Conservation (phyloP, 1,140 invertebrate genomes). For the Aphelinus atriplicis region DNA sequence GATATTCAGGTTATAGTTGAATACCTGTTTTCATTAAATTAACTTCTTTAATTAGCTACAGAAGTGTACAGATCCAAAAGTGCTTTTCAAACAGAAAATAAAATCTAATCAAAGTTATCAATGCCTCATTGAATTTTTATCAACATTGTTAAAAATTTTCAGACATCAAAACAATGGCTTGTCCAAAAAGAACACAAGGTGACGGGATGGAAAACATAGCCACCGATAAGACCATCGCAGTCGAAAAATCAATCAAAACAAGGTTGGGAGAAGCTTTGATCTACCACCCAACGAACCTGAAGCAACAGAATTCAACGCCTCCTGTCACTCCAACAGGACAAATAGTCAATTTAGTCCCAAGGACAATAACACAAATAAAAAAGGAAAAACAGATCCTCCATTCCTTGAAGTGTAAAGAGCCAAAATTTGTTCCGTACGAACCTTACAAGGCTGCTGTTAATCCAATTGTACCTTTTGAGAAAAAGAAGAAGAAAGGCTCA, state of each 20-base stretch:
- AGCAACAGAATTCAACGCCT: conserved; percentile 54
- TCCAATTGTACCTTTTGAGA: conserved; percentile 73
- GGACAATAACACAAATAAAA: conserved; percentile 54
- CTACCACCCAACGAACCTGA: conserved; percentile 65
- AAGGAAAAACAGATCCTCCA: conserved; percentile 58
- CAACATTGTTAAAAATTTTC: conserved; percentile 23
- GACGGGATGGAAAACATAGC: conserved; percentile 68
- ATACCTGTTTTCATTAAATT: conserved; percentile 4
- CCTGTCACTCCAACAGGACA: conserved; percentile 63
- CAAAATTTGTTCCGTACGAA: conserved; percentile 89
- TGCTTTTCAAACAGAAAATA: too few species aligned
- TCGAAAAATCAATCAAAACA: conserved; percentile 49
- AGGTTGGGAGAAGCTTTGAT: conserved; percentile 61
- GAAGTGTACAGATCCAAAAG: too few species aligned
- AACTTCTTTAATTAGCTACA: not conserved
- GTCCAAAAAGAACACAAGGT: conserved; percentile 63
- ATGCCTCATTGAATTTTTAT: not conserved
- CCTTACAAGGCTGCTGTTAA: conserved; percentile 87
- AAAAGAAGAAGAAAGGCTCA: conserved; percentile 61
- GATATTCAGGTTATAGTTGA: conserved; percentile 30
- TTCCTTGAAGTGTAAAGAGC: conserved; percentile 73
- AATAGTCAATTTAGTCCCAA: conserved; percentile 63
- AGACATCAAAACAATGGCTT: conserved; percentile 50
- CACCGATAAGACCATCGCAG: conserved; percentile 43
- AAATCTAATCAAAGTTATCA: too few species aligned